Percentiles rank a stretch among this genome's conserved stretches.
These are phyloP conservation scores for Remorina albescens DNA, from an alignment of 2,797 vertebrate genomes.

Conservation along the genomic window DNA sequence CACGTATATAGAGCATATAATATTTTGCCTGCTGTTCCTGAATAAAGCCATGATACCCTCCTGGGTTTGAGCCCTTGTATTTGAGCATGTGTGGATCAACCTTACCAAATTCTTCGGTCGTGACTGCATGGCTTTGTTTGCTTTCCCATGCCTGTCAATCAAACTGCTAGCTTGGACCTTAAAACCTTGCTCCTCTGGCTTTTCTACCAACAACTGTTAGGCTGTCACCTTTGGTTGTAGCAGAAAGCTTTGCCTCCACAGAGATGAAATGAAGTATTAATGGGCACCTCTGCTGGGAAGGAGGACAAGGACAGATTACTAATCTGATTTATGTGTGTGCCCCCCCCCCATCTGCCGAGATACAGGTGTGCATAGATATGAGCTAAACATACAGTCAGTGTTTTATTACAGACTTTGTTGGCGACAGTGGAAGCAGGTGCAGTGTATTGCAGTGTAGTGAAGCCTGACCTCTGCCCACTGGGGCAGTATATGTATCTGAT, in stretches of 20 bases:
- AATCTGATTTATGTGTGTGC: conserved; percentile 68
- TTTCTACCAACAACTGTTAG: conserved; percentile 23
- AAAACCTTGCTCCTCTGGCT: conserved; percentile 32
- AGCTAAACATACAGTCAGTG: conserved; percentile 29
- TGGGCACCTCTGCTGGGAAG: conserved; percentile 43
- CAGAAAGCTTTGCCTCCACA: conserved; percentile 36
- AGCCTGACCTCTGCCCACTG: conserved; percentile 39
- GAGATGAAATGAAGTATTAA: conserved; percentile 70
- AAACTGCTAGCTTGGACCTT: conserved; percentile 28
- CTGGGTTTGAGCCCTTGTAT: conserved; percentile 29
- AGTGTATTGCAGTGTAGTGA: conserved; percentile 40
- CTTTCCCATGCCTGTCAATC: conserved; percentile 59
- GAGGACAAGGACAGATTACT: conserved; percentile 61
- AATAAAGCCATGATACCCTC: conserved; percentile 35
- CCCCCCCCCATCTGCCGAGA: conserved; percentile 22
- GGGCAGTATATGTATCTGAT: conserved; percentile 12
- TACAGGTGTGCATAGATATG: conserved; percentile 61
- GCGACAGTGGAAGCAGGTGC: conserved; percentile 40
- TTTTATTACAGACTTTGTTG: conserved; percentile 49
- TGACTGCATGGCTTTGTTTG: conserved; percentile 54
- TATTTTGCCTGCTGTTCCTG: conserved; percentile 11
- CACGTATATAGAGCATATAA: neutral
- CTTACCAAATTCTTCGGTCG: conserved; percentile 18
- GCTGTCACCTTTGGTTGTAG: conserved; percentile 51
- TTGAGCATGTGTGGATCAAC: conserved; percentile 26